Evolutionary conservation across 2,113 vertebrate genomes (phyloP), one percentile per base, ranked within the genome.

Genomic region (Phyllopteryx taeniolatus): DNA sequence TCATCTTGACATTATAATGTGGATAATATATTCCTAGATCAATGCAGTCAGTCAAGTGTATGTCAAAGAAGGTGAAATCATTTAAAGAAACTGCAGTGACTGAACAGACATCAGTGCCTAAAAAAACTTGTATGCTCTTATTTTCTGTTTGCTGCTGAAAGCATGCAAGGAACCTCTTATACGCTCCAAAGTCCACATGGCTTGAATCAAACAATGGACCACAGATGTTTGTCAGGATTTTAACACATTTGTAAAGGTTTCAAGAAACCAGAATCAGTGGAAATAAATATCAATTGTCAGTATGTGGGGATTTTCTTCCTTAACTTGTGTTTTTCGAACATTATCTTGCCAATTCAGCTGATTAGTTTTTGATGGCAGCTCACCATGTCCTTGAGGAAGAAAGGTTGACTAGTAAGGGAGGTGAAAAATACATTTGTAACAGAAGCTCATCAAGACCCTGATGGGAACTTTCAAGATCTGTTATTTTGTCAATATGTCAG

Each of bases 91-190:
- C 72, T 54, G 61, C 51, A 27, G 70, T 69, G 83, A 85, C 68
- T 75, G 71, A 63, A 79, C 69, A 81, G 84, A 86, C 74, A 82
- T 67, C 80, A 85, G 77, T 84, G 85, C 85, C 89, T 88, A 85
- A 85, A 87, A 78, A 85, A 79, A 86, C 80, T 85, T 78, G 81
- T 59, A 60, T 42, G 77, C 68, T 74, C 75, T 85, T 87, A 78
- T 84, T 88, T 86, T 80, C 91, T 90, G 86, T 92, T 86, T 86
- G 91, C 73, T 71, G 85, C 78, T 86, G 81, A 85, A 88, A 83
- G 82, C 86, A 83, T 83, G 83, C 85, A 83, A 85, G 83, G 83
- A 87, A 71, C 79, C 79, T 91, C 85, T 78, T 78, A 49, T 86
- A 86, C 90, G 86, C 90, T 89, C 82, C 71, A 79, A 91, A 87